These are phyloP conservation scores for Tupiocoris notatus DNA, from an alignment of 2,888 invertebrate species.

Conservation along the genomic window DNA sequence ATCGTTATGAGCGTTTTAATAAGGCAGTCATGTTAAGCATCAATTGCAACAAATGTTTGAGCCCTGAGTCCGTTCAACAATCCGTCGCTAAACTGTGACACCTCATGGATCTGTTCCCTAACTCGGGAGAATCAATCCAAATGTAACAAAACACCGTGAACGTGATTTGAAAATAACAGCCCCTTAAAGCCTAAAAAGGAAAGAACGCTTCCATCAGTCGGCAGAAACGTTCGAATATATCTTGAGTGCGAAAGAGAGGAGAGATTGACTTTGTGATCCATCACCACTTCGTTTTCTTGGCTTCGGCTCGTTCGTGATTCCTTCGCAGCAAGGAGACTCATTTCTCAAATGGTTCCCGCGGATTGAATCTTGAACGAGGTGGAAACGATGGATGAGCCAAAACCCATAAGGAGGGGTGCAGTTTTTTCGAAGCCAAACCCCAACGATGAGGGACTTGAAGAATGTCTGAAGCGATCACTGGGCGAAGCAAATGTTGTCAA, in stretches of 20 bases:
- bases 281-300: neutral
- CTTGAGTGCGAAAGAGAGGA: neutral
- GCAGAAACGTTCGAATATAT: neutral
- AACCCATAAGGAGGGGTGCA: neutral
- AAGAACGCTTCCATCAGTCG: neutral
- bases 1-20: no score
- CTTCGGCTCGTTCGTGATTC: neutral
- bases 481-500: no score
- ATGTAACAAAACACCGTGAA: neutral
- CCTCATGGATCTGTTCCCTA: no score
- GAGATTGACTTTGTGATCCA: neutral
- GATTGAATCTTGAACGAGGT: constrained; percentile 27
- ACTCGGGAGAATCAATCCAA: neutral
- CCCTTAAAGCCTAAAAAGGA: neutral
- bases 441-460: no score
- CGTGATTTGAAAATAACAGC: neutral
- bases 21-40: no score
- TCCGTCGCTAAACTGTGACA: no score
- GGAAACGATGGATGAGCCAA: constrained; percentile 21
- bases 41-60: no score
- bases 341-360: constrained; percentile 35
- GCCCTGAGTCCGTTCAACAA: no score
- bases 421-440: no score
- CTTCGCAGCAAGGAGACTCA: constrained; percentile 24
- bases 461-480: no score